Conservation (phyloP, 2,888 invertebrate genomes). For the Rhorus exstirpatorius region DNA sequence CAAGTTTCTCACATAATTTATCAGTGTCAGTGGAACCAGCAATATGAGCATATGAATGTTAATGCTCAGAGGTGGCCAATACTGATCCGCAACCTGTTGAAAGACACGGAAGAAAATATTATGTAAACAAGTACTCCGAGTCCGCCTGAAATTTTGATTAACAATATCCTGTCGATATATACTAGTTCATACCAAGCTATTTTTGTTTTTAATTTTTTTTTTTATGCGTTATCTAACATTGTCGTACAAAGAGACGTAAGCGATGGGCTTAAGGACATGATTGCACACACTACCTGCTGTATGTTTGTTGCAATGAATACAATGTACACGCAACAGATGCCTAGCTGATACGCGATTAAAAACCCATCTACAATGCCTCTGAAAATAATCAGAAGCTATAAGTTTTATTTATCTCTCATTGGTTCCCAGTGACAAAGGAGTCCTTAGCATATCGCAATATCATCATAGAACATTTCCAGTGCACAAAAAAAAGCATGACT, state of each 20-base stretch:
- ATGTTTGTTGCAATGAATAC: conserved; percentile 92
- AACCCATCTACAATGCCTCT: conserved; percentile 89
- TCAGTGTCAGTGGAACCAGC: conserved; percentile 90
- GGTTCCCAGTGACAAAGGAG: neutral
- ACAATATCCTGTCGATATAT: neutral
- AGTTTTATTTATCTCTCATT: conserved; percentile 31
- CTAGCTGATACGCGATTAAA: conserved; percentile 94
- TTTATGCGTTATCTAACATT: conserved; percentile 35
- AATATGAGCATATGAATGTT: conserved; percentile 91
- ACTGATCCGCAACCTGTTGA: conserved; percentile 87
- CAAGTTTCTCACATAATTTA: conserved; percentile 92
- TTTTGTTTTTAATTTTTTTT: conserved; percentile 10
- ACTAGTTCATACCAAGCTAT: conserved; percentile 43
- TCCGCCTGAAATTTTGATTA: neutral
- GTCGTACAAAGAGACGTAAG: conserved; percentile 23
- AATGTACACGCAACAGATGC: conserved; percentile 95
- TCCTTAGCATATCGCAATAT: neutral
- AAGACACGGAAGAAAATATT: conserved; percentile 56
- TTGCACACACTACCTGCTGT: conserved; percentile 86
- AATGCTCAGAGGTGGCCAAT: conserved; percentile 86
- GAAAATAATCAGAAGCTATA: conserved; percentile 78
- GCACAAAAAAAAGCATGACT: neutral
- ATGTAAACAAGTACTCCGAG: too few species aligned
- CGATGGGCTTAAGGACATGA: conserved; percentile 41
- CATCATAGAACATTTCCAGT: neutral